These are phyloP conservation scores for Lithobates pipiens DNA, from an alignment of 2,797 vertebrate species.

Conservation along the genomic window DNA sequence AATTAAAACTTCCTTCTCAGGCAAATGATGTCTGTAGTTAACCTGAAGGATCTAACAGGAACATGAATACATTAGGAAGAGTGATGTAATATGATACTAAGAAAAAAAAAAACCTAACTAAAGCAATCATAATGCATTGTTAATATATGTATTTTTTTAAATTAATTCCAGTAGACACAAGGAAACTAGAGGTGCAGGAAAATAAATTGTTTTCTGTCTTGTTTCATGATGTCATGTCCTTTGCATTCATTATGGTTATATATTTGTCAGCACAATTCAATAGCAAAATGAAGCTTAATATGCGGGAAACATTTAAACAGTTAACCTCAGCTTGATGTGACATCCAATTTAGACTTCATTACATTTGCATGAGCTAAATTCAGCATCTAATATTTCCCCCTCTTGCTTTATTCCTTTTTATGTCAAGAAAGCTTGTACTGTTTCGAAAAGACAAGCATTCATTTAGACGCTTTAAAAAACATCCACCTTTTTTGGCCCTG, in stretches of 20 bases:
- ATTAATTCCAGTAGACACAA: not conserved
- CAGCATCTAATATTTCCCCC: constrained; percentile 64
- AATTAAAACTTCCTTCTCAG: constrained; percentile 85
- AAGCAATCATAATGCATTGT: not conserved
- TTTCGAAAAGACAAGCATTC: constrained; percentile 59
- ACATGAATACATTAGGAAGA: constrained; percentile 77
- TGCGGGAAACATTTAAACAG: constrained; percentile 72
- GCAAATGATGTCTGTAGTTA: constrained; percentile 84
- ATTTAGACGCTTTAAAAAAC: constrained; percentile 55
- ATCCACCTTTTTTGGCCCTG: constrained; percentile 7
- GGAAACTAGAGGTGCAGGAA: not conserved
- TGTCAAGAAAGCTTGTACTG: constrained; percentile 62
- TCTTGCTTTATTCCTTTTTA: constrained; percentile 58
- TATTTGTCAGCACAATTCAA: constrained; percentile 43
- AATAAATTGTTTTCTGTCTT: constrained; percentile 18
- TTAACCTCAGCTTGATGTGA: constrained; percentile 70
- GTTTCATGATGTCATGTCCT: constrained; percentile 39
- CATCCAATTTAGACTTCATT: constrained; percentile 75
- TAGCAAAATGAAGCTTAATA: constrained; percentile 63
- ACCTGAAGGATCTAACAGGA: constrained; percentile 81
- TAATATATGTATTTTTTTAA: constrained; percentile 20
- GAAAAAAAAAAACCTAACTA: not conserved
- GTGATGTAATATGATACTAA: constrained; percentile 82
- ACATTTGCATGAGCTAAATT: constrained; percentile 72
- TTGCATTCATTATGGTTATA: constrained; percentile 37